A percentile compares a stretch with the other conserved stretches of the same genome.
Conservation (phyloP, 2,888 invertebrate genomes). For the Rhorus exstirpatorius region DNA sequence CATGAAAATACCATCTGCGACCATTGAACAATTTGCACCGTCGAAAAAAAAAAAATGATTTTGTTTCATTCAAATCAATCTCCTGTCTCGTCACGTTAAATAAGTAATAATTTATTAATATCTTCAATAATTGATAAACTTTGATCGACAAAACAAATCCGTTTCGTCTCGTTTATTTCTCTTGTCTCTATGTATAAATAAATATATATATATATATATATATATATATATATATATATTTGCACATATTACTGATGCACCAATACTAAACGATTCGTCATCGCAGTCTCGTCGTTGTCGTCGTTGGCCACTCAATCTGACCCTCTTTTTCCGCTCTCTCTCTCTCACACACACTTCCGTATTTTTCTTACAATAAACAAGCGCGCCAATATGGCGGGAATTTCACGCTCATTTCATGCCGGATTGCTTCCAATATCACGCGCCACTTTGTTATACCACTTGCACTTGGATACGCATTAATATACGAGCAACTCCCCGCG, state of each 20-base stretch:
- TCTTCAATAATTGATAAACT: background rate
- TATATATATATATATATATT: no score
- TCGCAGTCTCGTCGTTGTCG: conserved; percentile 5
- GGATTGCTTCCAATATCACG: conserved; percentile 63
- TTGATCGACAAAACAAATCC: background rate
- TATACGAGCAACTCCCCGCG: conserved; percentile 55
- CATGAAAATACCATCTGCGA: no score
- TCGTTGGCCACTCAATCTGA: conserved; percentile 28
- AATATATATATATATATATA: no score
- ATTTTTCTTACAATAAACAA: conserved; percentile 31
- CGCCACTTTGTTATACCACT: conserved; percentile 58
- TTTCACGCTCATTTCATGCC: conserved; percentile 68
- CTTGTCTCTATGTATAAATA: no score
- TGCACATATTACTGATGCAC: background rate
- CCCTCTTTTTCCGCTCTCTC: background rate
- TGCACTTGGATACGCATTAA: conserved; percentile 54
- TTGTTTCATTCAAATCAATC: no score
- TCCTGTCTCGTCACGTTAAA: background rate
- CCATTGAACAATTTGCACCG: no score
- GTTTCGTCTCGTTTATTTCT: background rate
- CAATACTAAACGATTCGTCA: conserved; percentile 18
- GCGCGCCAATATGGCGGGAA: conserved; percentile 61
- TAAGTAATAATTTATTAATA: background rate
- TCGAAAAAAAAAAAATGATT: no score
- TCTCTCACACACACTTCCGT: background rate